Evolutionary conservation across 2,113 vertebrate species (phyloP), one percentile per base, ranked within the genome.

Genomic region (Callorhinus ursinus): DNA sequence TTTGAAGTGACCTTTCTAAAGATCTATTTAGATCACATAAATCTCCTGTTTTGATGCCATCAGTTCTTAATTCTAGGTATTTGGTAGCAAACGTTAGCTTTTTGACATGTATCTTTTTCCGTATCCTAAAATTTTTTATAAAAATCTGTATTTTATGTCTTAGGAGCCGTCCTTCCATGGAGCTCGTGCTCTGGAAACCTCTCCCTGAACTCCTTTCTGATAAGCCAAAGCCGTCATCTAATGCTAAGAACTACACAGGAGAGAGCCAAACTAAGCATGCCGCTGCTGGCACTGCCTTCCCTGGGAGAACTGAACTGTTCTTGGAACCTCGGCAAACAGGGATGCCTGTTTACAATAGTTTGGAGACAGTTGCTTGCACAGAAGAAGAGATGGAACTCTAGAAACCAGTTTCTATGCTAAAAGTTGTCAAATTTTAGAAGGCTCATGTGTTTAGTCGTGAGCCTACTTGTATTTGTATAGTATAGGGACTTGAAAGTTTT

Each of bases 311-410:
- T 97, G 98, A 98, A 93, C 94, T 98, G 7, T 98, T 99, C 39
- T 95, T 98, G 65, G 98, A 94, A 33, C 92, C 98, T 63, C 98
- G 26, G 97, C 98, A 95, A 95, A 98, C 98, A 95, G 98, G 84
- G 88, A 93, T 98, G 81, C 98, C 98, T 95, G 95, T 98, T 0
- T 99, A 98, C 22, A 94, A 15, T 85, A 49, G 93, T 80, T 57
- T 98, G 97, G 98, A 95, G 82, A 85, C 96, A 79, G 86, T 97
- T 95, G 97, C 96, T 65, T 98, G 97, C 88, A 97, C 98, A 89
- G 99, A 99, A 96, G 99, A 99, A 97, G 99, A 99, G 97, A 99
- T 99, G 99, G 99, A 99, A 94, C 97, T 99, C 92, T 99, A 99
- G 96, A 96, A 97, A 74, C 57, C 88, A 91, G 79, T 95, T 93